Base-by-base conservation (phyloP, 2,888 invertebrate genomes). In the Thecophora atra region DNA sequence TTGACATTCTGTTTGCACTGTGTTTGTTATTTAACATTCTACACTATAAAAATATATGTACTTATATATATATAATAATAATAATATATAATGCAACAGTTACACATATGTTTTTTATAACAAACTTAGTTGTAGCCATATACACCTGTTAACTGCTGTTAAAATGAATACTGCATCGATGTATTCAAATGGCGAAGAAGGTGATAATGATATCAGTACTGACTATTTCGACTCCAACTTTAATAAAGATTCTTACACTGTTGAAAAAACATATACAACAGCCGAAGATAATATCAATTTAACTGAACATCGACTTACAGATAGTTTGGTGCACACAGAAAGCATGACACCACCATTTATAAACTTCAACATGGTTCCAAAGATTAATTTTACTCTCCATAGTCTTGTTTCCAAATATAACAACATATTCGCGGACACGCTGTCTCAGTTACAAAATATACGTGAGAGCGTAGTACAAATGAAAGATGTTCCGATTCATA, bases 331-430 rank as follows among this genome's bases (percentile, higher is more conserved):
- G n/a, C n/a, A n/a, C n/a, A n/a, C n/a, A n/a, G n/a, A n/a, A n/a
- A n/a, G 83, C 73, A 83, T 85, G 70, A 84, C 84, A 76, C 79
- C 83, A 65, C 81, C 82, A 68, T 73, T 24, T 19, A 75, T 60
- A 19, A 82, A 81, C 75, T 81, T 81, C 76, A 86, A 84, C 74
- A 87, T 91, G 84, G 93, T 93, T 83, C 95, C 95, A 75, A 95
- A 92, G 72, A 95, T 95, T 83, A 94, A 94, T 87, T 94, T 95
- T 76, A 95, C 95, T 72, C 94, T 95, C 19, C 94, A 95, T 86
- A 94, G 94, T 77, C 94, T 95, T 15, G 94, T 94, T 75, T 91
- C 89, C 76, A 91, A 91, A 79, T 90, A 91, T 79, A 91, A 91
- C 82, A 90, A 91, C 72, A 89, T 91, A 76, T 87, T 90, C 73